Conservation (phyloP, 1,140 invertebrate genomes). For the Rhyzopertha dominica region DNA sequence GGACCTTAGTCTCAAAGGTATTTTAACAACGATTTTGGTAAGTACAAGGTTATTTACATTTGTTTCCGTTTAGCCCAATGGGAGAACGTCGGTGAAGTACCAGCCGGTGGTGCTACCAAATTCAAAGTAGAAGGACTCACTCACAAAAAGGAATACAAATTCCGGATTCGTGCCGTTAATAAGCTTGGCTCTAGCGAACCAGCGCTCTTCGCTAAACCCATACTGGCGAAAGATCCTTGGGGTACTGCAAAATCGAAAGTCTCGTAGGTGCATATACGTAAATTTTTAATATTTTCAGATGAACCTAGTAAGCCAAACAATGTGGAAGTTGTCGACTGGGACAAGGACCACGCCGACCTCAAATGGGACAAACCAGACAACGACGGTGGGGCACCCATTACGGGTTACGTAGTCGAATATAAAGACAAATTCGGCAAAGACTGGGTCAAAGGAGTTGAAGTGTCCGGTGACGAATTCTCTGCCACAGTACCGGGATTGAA, state of each 20-base stretch:
- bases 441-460: conserved; percentile 76
- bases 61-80: conserved; percentile 60
- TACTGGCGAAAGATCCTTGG: conserved; percentile 97
- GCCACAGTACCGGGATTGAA: conserved; percentile 85
- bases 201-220: conserved; percentile 74
- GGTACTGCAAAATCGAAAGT: conserved; percentile 59
- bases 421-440: conserved; percentile 91
- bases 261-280: conserved; percentile 5
- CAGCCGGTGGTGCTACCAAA: conserved; percentile 58
- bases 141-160: conserved; percentile 88
- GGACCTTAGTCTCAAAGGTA: conserved; percentile 79
- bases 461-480: conserved; percentile 67
- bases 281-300: conserved; percentile 53
- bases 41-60: background rate
- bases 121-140: conserved; percentile 85
- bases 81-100: conserved; percentile 75
- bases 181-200: conserved; percentile 86
- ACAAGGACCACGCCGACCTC: conserved; percentile 90
- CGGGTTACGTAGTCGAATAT: conserved; percentile 88
- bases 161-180: conserved; percentile 92
- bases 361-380: conserved; percentile 86
- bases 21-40: background rate
- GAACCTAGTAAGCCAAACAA: conserved; percentile 88
- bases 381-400: conserved; percentile 93
- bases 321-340: conserved; percentile 92